Evolutionary conservation across 2,797 vertebrate genomes (phyloP).

Genomic region (Ceryle rudis): DNA sequence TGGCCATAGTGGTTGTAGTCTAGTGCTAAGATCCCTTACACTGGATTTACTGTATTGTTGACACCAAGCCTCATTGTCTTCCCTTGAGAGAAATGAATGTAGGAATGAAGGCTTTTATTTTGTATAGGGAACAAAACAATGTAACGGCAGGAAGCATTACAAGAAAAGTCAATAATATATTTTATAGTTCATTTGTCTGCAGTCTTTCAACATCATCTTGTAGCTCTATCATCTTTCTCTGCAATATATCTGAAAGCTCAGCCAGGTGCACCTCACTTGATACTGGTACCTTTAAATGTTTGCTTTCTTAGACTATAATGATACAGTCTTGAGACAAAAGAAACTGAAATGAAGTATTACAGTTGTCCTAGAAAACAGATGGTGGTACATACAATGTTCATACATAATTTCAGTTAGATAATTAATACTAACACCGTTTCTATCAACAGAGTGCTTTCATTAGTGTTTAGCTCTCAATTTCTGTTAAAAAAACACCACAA

Average conservation of each 20-base stretch:
- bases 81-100: not conserved
- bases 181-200: not conserved
- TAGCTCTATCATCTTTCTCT: not conserved
- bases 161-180: constrained; percentile 1
- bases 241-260: not conserved
- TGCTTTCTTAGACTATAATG: not conserved
- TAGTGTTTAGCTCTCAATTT: not conserved
- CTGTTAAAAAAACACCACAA: not conserved
- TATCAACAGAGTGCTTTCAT: not conserved
- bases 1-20: not conserved
- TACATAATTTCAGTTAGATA: not conserved
- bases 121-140: not conserved
- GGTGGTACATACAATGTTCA: rapidly evolving
- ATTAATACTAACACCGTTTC: not conserved
- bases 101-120: not conserved
- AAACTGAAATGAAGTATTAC: not conserved
- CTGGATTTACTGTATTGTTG: not conserved
- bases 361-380: not conserved
- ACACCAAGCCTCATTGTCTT: not conserved
- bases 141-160: not conserved
- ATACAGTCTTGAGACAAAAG: not conserved
- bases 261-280: not conserved
- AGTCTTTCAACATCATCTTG: not conserved
- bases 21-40: not conserved
- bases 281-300: not conserved